Conservation (phyloP, 1,140 invertebrate species). For the Halesus radiatus region DNA sequence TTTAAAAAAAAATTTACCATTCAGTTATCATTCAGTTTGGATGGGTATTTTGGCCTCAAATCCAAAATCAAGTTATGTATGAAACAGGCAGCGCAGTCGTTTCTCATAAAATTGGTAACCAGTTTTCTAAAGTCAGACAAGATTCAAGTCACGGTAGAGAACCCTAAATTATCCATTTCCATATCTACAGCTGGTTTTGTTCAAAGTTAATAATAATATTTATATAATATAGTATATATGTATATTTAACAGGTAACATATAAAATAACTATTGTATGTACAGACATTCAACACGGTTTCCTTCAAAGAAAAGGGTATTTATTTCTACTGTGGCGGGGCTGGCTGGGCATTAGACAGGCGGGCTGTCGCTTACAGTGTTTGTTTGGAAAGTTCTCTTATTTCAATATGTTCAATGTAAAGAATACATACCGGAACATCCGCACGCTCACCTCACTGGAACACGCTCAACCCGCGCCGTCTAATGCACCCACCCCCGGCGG, state of each 20-base stretch:
- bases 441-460: conserved; percentile 3
- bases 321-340: conserved; percentile 12
- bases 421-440: conserved; percentile 51
- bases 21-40: no score
- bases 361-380: conserved; percentile 55
- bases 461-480: conserved; percentile 1
- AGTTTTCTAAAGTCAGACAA: no score
- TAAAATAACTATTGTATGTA: conserved; percentile 22
- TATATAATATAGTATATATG: not conserved
- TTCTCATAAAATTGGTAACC: no score
- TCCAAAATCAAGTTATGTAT: no score
- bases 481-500: not conserved
- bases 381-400: conserved; percentile 44
- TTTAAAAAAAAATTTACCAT: no score
- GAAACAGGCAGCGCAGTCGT: no score
- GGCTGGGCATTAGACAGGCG: conserved; percentile 53
- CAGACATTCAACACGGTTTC: conserved; percentile 30
- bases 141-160: no score
- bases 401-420: conserved; percentile 54
- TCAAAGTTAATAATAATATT: conserved; percentile 22
- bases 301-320: conserved; percentile 11
- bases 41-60: no score
- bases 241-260: conserved; percentile 16
- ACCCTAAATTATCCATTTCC: no score
- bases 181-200: conserved; percentile 25